Conservation (phyloP, 2,888 invertebrate genomes). For the Ephialtes manifestator region DNA sequence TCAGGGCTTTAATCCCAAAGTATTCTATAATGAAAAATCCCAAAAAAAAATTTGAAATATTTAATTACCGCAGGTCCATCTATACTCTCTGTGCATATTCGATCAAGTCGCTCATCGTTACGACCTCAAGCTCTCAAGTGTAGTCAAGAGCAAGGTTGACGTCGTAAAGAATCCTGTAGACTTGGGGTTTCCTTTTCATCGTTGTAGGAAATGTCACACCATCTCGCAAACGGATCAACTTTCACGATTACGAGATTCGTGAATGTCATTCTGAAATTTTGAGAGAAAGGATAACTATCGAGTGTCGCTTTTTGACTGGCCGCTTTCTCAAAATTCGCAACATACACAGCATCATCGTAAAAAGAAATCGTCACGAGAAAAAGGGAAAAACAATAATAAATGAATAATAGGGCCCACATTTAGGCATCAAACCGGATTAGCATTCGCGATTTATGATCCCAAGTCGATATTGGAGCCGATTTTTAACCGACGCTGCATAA, state of each 20-base stretch:
- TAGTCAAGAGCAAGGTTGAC: slow-evolving; percentile 1
- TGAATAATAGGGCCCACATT: neutral
- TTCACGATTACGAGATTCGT: neutral
- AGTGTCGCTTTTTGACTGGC: neutral
- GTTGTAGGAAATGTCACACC: neutral
- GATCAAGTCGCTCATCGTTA: no score
- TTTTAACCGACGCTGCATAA: no score
- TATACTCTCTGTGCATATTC: no score
- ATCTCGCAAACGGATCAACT: neutral
- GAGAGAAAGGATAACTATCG: neutral
- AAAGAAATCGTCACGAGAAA: neutral
- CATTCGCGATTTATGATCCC: no score
- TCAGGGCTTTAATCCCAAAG: no score
- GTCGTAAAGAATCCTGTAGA: neutral
- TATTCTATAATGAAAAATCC: no score
- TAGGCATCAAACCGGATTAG: no score
- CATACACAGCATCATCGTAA: neutral
- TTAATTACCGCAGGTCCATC: no score
- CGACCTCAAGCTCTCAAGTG: no score
- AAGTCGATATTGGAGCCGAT: no score
- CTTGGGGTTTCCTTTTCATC: neutral
- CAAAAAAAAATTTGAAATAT: no score
- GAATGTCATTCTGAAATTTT: neutral
- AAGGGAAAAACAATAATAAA: neutral
- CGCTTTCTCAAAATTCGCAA: neutral